These are phyloP conservation scores for Luperina testacea DNA, from an alignment of 2,888 invertebrate genomes.

Conservation along the genomic window DNA sequence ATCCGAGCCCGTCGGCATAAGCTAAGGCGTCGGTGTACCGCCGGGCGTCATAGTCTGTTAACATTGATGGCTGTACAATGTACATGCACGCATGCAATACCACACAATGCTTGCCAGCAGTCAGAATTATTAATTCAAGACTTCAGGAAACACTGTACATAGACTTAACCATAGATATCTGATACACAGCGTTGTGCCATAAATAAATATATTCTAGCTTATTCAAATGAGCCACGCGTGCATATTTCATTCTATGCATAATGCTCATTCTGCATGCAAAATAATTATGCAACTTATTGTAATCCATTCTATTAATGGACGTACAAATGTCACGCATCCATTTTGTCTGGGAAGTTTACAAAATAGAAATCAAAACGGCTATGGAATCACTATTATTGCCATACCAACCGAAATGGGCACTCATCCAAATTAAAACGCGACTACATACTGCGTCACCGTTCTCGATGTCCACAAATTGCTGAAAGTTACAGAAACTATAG, in stretches of 20 bases:
- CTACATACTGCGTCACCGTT: conserved; percentile 10
- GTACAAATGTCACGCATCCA: conserved; percentile 27
- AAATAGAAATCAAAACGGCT: conserved; percentile 8
- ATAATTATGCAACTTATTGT: conserved; percentile 43
- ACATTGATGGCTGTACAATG: not conserved
- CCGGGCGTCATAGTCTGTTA: conserved; percentile 19
- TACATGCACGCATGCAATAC: not conserved
- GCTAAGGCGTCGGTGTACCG: conserved; percentile 12
- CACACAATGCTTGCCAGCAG: not conserved
- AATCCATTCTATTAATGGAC: conserved; percentile 29
- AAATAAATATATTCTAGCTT: conserved; percentile 17
- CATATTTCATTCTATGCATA: conserved; percentile 27
- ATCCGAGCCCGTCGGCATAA: conserved; percentile 9
- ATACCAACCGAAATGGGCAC: conserved; percentile 40
- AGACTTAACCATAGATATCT: conserved; percentile 2
- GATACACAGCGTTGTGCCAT: not conserved
- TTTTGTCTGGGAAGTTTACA: conserved; percentile 12
- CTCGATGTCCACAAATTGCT: conserved; percentile 36
- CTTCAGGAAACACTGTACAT: conserved; percentile 13
- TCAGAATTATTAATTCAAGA: not conserved
- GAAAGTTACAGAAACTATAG: conserved; percentile 25
- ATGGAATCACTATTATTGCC: conserved; percentile 6
- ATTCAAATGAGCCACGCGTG: conserved; percentile 34
- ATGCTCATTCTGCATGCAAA: conserved; percentile 23
- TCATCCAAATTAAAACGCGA: conserved; percentile 43